A percentile compares a stretch with the other conserved stretches of the same genome.
These are phyloP conservation scores for Phoxinus phoxinus DNA, from an alignment of 2,113 vertebrate species.

Conservation along the genomic window DNA sequence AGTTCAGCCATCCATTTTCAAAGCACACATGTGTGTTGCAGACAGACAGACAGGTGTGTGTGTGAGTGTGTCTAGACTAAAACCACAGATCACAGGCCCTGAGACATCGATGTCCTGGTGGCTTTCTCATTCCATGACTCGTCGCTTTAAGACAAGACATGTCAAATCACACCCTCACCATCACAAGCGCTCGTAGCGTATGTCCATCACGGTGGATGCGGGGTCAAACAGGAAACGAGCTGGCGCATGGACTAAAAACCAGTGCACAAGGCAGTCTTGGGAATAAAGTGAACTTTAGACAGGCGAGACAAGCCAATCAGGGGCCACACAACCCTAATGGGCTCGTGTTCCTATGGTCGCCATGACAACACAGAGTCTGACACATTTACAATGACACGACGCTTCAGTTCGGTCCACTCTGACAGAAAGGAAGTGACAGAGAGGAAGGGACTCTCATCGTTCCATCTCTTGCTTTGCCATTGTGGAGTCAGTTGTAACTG, in stretches of 20 bases:
- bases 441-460: slow-evolving; percentile 19
- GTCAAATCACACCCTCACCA: slow-evolving; percentile 37
- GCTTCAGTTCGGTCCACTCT: slow-evolving; percentile 6
- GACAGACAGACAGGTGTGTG: slow-evolving; percentile 12
- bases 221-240: slow-evolving; percentile 39
- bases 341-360: slow-evolving; percentile 43
- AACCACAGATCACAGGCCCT: neutral
- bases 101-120: slow-evolving; percentile 30
- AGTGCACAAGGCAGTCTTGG: slow-evolving; percentile 36
- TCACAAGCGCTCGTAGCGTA: slow-evolving; percentile 24
- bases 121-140: neutral
- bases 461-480: neutral
- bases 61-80: slow-evolving; percentile 1
- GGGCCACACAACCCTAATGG: slow-evolving; percentile 39
- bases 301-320: slow-evolving; percentile 46
- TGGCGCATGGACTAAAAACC: slow-evolving; percentile 24
- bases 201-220: slow-evolving; percentile 18
- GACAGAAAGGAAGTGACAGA: slow-evolving; percentile 47
- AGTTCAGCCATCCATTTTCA: neutral
- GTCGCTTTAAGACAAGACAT: slow-evolving; percentile 30
- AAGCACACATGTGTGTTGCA: neutral
- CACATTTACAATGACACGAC: slow-evolving; percentile 46
- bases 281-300: slow-evolving; percentile 45
- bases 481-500: neutral
- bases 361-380: slow-evolving; percentile 54